Percentiles rank a stretch among this genome's conserved stretches.
Conservation (phyloP, 2,113 vertebrate species). For the Brachypodius melanocephalos region DNA sequence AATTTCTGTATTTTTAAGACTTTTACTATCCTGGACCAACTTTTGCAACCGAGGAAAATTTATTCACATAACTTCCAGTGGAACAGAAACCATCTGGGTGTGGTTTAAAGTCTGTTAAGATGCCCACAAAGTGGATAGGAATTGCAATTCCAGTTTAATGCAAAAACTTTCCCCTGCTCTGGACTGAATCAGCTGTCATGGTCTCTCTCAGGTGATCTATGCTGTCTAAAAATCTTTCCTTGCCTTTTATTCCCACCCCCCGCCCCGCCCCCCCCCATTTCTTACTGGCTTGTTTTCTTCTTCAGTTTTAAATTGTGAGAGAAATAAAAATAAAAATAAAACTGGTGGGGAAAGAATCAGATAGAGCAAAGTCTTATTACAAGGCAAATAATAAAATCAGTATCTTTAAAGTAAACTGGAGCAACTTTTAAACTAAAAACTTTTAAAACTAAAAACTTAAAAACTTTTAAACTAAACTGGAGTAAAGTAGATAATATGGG, state of each 20-base stretch:
- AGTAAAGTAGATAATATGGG: neutral
- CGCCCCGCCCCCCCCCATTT: neutral
- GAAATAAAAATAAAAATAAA: neutral
- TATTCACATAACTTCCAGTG: neutral
- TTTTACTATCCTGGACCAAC: neutral
- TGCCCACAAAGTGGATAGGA: neutral
- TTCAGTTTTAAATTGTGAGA: neutral
- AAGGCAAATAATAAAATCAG: neutral
- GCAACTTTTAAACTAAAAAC: neutral
- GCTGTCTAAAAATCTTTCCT: neutral
- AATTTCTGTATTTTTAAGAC: neutral
- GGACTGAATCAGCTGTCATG: neutral
- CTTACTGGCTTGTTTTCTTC: neutral
- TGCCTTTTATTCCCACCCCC: rapidly evolving
- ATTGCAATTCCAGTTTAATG: neutral
- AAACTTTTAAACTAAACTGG: neutral
- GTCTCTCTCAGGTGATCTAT: neutral
- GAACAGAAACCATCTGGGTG: neutral
- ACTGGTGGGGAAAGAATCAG: neutral
- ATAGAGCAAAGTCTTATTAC: neutral
- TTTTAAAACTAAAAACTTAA: neutral
- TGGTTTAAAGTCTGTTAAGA: neutral
- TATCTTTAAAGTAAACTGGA: neutral
- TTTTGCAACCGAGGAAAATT: neutral
- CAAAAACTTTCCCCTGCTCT: neutral